Conservation (phyloP, 2,797 vertebrate genomes). For the Harpagifer antarcticus region DNA sequence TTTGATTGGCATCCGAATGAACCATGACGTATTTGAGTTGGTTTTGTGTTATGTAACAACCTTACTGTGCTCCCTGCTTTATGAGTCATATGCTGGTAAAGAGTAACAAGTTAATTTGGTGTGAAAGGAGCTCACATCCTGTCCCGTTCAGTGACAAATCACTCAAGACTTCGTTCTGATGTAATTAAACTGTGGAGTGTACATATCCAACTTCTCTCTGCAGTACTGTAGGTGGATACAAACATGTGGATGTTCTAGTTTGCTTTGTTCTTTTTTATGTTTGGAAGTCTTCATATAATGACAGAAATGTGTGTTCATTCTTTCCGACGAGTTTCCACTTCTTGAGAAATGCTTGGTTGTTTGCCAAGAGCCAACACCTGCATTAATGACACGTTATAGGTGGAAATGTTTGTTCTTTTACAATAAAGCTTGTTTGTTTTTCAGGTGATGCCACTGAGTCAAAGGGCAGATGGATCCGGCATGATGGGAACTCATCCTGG, state of each 20-base stretch:
- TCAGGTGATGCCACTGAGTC: conserved; percentile 83
- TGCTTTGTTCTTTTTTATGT: conserved; percentile 28
- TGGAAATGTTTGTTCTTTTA: no score
- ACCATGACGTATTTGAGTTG: not conserved
- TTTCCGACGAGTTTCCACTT: conserved; percentile 28
- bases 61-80: conserved; percentile 38
- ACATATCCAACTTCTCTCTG: conserved; percentile 3
- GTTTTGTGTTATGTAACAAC: not conserved
- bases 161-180: conserved; percentile 35
- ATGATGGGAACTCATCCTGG: conserved; percentile 68
- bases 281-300: conserved; percentile 25
- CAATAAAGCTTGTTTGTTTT: conserved; percentile 5
- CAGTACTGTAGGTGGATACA: conserved; percentile 20
- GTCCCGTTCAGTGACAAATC: conserved; percentile 52
- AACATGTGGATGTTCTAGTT: conserved; percentile 70
- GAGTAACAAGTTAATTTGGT: conserved; percentile 16
- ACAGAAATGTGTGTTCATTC: conserved; percentile 35
- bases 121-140: conserved; percentile 42
- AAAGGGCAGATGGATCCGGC: conserved; percentile 81
- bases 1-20: not conserved
- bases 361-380: conserved; percentile 56
- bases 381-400: conserved; percentile 1
- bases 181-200: not conserved
- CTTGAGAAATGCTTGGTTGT: conserved; percentile 51
- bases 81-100: conserved; percentile 61